Base-by-base conservation (phyloP, 2,797 vertebrate genomes). In the Channallabes apus region DNA sequence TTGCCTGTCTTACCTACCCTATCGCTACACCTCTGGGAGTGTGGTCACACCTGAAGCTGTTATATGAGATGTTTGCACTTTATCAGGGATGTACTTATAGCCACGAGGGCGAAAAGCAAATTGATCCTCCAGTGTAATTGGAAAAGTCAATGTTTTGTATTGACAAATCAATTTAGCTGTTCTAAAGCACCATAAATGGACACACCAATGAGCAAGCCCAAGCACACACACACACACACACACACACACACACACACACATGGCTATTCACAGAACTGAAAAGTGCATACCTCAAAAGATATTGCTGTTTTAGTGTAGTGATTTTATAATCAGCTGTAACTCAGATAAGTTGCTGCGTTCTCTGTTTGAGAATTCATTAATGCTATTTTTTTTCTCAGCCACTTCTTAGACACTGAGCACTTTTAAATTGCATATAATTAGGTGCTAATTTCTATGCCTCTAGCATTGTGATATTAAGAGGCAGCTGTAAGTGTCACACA, bases 111-210 rank as follows among this genome's bases (percentile, higher is more conserved):
- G 82, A 88, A 84, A 85, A 83, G 65, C 56, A 72, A 89, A 90
- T 90, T 90, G 92, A 92, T 93, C 89, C 86, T 46, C 35, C 85
- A 76, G 85, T 88, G 85, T 75, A 90, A 91, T 88, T 86, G 85
- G 83, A 78, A 83, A 80, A 51, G 73, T 86, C 87, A 84, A 46
- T 88, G 89, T 84, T 90, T 87, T 90, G 88, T 91, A 92, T 90
- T 68, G 90, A 90, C 87, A 89, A 80, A 83, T 87, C 89, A 86
- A 89, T 93, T 93, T 90, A 89, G 93, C 91, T 85, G 80, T 91
- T 92, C 90, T 91, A 91, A 92, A 91, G 72, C 86, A 85, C 71
- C 9, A n/a, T 58, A 67, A 29, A 80, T 51, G n/a, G 41, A 65
- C 61, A 67, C 61, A 80, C 61, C 24, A 51, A 65, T 32, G 51